These are phyloP conservation scores for Planococcus citri DNA, from an alignment of 1,140 invertebrate genomes.

Conservation along the genomic window DNA sequence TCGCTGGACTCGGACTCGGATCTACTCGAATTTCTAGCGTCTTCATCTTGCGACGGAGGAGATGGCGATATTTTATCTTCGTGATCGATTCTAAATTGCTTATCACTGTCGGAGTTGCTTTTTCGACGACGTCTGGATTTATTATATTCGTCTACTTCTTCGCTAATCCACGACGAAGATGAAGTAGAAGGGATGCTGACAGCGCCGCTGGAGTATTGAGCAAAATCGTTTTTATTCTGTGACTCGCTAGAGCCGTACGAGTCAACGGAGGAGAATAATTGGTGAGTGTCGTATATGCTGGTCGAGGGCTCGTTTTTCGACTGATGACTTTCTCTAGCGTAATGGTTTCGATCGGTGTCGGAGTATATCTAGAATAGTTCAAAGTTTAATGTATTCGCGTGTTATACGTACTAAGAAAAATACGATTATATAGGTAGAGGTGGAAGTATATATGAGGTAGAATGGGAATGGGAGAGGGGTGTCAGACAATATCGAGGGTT, in stretches of 20 bases:
- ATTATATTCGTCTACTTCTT: not conserved
- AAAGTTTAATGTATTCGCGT: too few species aligned
- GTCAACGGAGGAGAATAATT: not conserved
- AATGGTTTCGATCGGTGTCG: not conserved
- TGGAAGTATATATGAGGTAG: too few species aligned
- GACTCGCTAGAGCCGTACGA: not conserved
- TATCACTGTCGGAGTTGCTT: not conserved
- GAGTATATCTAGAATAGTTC: not conserved
- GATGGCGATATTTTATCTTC: not conserved
- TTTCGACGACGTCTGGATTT: not conserved
- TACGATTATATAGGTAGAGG: too few species aligned
- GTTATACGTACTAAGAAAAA: too few species aligned
- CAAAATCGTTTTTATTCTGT: not conserved
- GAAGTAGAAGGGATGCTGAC: not conserved
- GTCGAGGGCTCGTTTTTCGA: too few species aligned
- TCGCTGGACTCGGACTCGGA: slow-evolving; percentile 24
- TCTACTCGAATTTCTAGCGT: not conserved
- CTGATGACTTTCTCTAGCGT: not conserved
- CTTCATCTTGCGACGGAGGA: not conserved
- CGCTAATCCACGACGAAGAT: not conserved
- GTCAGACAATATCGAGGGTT: too few species aligned
- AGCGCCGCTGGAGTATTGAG: too few species aligned
- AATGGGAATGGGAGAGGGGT: too few species aligned
- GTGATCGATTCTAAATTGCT: not conserved
- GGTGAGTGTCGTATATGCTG: not conserved